A percentile compares a stretch with the other conserved stretches of the same genome.
Conservation (phyloP, 2,888 invertebrate species). For the Argynnis bischoffii region DNA sequence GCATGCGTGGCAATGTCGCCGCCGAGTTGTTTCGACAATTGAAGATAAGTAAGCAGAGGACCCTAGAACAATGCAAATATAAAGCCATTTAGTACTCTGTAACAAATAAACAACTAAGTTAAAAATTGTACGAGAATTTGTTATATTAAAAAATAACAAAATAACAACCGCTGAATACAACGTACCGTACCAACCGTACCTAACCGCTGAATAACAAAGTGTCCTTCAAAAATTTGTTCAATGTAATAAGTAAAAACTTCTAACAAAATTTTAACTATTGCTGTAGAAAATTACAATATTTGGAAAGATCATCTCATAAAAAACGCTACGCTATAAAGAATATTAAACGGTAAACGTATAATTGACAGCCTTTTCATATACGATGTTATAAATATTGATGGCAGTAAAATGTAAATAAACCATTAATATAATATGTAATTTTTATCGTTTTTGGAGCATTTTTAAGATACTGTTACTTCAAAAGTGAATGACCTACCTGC, state of each 20-base stretch:
- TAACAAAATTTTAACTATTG: too few relatives aligned
- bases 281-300: too few relatives aligned
- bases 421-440: not conserved
- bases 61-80: constrained; percentile 71
- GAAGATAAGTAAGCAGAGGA: constrained; percentile 88
- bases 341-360: not conserved
- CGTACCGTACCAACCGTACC: too few relatives aligned
- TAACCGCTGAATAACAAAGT: too few relatives aligned
- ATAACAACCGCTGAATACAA: too few relatives aligned
- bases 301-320: too few relatives aligned
- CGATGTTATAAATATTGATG: constrained; percentile 9
- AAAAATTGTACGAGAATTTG: too few relatives aligned
- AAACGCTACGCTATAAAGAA: too few relatives aligned
- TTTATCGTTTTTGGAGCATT: constrained; percentile 3
- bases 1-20: constrained; percentile 93
- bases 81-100: not conserved
- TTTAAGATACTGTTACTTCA: constrained; percentile 15
- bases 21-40: constrained; percentile 90
- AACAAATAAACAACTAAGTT: too few relatives aligned
- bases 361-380: not conserved
- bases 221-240: too few relatives aligned
- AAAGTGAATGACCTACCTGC: constrained; percentile 15
- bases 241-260: too few relatives aligned
- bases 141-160: too few relatives aligned
- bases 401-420: constrained; percentile 19